Evolutionary conservation across 2,888 invertebrate genomes (phyloP).

Genomic region (Agrilus cyanescens): DNA sequence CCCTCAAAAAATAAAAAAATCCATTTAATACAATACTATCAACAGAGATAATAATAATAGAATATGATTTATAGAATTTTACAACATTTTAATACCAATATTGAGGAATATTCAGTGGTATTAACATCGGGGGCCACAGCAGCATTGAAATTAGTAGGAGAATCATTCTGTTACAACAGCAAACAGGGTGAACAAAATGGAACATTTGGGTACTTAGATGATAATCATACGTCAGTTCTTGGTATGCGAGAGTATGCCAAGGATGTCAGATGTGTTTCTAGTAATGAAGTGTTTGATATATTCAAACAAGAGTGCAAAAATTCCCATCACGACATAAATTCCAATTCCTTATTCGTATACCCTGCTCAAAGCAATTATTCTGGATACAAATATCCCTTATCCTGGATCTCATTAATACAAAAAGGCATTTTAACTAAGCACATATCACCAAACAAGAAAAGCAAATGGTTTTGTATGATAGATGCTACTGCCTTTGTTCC

Average conservation of each 20-base stretch:
- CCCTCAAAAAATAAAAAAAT: no score
- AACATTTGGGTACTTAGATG: constrained; percentile 67
- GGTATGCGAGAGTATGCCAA: constrained; percentile 74
- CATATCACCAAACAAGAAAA: constrained; percentile 18
- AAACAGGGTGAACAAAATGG: constrained; percentile 35
- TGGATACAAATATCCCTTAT: constrained; percentile 77
- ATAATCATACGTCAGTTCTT: constrained; percentile 92
- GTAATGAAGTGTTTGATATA: constrained; percentile 42
- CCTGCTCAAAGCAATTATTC: constrained; percentile 94
- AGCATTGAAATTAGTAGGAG: constrained; percentile 71
- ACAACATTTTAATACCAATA: constrained; percentile 70
- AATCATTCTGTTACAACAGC: constrained; percentile 56
- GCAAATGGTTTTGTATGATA: constrained; percentile 61
- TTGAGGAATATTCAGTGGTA: constrained; percentile 72
- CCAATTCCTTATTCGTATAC: constrained; percentile 62
- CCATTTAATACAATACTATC: no score
- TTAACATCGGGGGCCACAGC: constrained; percentile 94
- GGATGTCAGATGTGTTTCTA: constrained; percentile 45
- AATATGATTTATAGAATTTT: constrained; percentile 49
- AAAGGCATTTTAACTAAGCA: constrained; percentile 44
- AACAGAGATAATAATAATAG: background rate
- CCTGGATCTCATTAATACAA: constrained; percentile 53
- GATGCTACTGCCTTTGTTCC: constrained; percentile 80
- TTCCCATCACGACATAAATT: background rate
- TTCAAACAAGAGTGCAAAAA: constrained; percentile 9